Evolutionary conservation across 2,113 vertebrate genomes (phyloP), one percentile per base, ranked within the genome.

Genomic region (Sclerurus mexicanus): DNA sequence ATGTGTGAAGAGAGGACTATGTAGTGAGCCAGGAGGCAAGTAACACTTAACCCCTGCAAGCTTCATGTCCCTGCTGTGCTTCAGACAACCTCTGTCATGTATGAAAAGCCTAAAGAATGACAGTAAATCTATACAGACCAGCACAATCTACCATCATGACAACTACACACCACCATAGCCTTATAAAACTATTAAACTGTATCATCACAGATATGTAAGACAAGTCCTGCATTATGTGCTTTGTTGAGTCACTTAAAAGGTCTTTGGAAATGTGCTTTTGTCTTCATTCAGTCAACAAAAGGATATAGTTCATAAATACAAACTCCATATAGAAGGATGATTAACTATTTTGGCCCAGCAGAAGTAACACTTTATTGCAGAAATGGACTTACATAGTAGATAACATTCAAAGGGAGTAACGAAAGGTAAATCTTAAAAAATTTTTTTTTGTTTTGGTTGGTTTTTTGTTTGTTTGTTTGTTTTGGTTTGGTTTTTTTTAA

Each of bases 71-170:
- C 98, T 76, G 95, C 97, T 97, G 97, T 76, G 93, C 93, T 92
- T 94, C 90, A 96, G 95, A 96, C 96, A 95, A 89, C 97, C 94
- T 97, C 98, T 97, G 97, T 97, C 97, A 96, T 74, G 93, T 91
- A 91, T 76, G 87, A 94, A 97, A 97, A 95, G 97, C 87, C 84
- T 84, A 89, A 93, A 97, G 97, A 96, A 91, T 98, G 98, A 99
- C 98, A 98, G 98, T 93, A 98, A 98, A 98, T 98, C 98, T 97
- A 98, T 98, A 98, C 72, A 92, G 97, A 97, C 97, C 97, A 95
- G 80, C 93, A 90, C 97, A 96, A 97, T 97, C 98, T 97, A 97
- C 96, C 97, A 91, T 98, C 94, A 81, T 88, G 98, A 98, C 97
- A 97, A 97, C 96, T 97, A 68, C 92, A 94, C 94, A 88, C 95